Evolutionary conservation across 2,113 vertebrate species (phyloP).

Genomic region (Lutjanus erythropterus): DNA sequence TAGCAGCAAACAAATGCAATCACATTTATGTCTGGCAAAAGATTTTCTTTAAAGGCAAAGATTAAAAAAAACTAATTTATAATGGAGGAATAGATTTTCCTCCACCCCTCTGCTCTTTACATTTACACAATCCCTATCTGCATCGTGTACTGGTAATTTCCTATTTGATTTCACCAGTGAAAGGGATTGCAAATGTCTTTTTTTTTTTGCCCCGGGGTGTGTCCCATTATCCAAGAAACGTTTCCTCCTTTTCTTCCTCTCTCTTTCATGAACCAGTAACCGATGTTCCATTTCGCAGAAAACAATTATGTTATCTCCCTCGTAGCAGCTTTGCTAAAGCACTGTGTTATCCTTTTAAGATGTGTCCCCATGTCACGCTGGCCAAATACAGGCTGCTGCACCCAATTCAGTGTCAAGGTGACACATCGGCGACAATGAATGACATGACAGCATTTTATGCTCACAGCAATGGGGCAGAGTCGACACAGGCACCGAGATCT

Average conservation of each 20-base stretch:
- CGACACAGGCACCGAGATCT: background rate
- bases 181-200: background rate
- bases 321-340: background rate
- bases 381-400: background rate
- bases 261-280: background rate
- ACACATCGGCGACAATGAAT: background rate
- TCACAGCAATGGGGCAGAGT: background rate
- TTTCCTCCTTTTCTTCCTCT: background rate
- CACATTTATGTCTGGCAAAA: slow-evolving; percentile 7
- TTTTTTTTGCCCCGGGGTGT: background rate
- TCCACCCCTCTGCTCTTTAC: background rate
- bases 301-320: slow-evolving; percentile 1
- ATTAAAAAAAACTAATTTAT: background rate
- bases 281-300: background rate
- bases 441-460: background rate
- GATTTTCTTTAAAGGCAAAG: background rate
- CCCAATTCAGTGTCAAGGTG: background rate
- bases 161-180: slow-evolving; percentile 7
- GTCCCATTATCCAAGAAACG: slow-evolving; percentile 6
- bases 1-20: slow-evolving; percentile 21
- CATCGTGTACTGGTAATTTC: background rate
- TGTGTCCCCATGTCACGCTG: background rate
- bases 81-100: background rate
- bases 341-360: background rate
- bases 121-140: background rate